Conservation (phyloP, 2,113 vertebrate species). For the Maccullochella peelii region DNA sequence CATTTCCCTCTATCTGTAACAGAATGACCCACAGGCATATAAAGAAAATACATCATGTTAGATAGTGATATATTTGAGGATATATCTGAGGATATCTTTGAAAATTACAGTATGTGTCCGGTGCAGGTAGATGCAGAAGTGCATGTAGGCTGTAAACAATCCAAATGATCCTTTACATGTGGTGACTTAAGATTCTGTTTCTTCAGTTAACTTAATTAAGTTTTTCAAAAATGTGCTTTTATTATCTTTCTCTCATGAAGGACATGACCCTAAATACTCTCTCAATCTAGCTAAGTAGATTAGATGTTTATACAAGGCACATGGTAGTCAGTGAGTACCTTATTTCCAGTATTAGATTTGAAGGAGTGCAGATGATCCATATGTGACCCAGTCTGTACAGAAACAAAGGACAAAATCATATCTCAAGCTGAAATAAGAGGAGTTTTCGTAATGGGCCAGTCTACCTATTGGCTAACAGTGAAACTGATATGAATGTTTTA, state of each 20-base stretch:
- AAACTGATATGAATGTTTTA: background rate
- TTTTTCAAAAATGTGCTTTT: background rate
- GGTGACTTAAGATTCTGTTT: background rate
- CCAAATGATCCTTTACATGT: background rate
- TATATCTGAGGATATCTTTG: background rate
- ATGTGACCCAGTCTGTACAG: background rate
- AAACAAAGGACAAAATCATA: background rate
- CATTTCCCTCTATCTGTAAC: background rate
- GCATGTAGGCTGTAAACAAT: background rate
- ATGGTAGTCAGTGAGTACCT: background rate
- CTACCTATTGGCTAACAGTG: background rate
- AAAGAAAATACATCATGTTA: background rate
- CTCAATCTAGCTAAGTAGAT: conserved; percentile 7
- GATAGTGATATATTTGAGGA: background rate
- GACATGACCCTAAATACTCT: background rate
- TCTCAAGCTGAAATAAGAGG: background rate
- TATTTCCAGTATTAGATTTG: conserved; percentile 2
- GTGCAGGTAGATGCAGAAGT: background rate
- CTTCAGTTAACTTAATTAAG: background rate
- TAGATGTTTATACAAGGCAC: background rate
- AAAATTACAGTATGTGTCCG: background rate
- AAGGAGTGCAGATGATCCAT: background rate
- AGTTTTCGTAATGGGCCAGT: background rate
- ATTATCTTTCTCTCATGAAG: background rate
- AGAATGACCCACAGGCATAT: background rate